These are phyloP conservation scores for Trematocara unimaculatum DNA, from an alignment of 2,113 vertebrate species.

Conservation along the genomic window DNA sequence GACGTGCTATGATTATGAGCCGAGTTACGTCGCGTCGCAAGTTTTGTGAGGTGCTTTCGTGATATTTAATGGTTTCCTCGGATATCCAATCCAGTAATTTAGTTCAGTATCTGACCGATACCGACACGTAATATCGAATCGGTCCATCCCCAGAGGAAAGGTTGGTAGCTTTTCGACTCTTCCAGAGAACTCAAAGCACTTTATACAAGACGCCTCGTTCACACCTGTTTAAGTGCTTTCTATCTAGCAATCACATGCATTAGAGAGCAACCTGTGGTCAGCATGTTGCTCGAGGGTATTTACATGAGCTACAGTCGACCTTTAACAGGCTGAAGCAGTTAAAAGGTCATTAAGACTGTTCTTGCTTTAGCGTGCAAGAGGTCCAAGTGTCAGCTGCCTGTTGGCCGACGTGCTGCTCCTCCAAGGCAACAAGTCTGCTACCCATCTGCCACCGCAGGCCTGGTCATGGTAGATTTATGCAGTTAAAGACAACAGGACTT, in stretches of 20 bases:
- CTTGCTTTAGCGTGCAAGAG: neutral
- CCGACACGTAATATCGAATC: accelerated
- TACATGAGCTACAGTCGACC: neutral
- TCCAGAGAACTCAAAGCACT: neutral
- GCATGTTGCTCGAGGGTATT: neutral
- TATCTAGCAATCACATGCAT: neutral
- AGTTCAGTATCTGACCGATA: neutral
- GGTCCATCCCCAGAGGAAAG: neutral
- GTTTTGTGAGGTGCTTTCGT: neutral
- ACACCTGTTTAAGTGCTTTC: neutral
- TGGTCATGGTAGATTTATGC: neutral
- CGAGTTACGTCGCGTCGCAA: accelerated
- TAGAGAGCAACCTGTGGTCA: neutral
- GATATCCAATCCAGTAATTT: neutral
- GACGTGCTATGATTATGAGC: accelerated
- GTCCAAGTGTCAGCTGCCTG: neutral
- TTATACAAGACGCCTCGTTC: neutral
- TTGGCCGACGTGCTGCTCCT: neutral
- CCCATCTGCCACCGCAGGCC: neutral
- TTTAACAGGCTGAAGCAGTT: neutral
- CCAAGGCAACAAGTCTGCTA: neutral
- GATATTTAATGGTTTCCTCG: neutral
- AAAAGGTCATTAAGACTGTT: neutral
- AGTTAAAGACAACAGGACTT: neutral
- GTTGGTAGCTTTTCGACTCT: neutral